Base-by-base conservation (phyloP, 2,113 vertebrate genomes). In the Phoenicopterus ruber region DNA sequence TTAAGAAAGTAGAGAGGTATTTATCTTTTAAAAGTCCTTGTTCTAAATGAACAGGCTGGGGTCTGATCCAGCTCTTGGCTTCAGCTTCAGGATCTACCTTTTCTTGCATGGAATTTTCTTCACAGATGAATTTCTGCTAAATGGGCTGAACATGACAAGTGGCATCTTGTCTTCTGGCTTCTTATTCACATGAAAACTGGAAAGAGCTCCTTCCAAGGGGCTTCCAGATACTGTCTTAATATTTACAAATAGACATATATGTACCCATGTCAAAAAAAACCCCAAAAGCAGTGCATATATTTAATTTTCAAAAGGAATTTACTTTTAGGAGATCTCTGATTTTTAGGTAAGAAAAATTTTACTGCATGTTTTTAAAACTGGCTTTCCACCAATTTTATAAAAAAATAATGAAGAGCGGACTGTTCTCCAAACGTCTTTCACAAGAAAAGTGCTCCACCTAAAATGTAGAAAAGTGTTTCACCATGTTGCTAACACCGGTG, bases 351-450 rank as follows among this genome's bases (percentile, higher is more conserved):
- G 55, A 79, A 87, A 72, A 57, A 14, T 3, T 69, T 42, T 26
- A 21, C 6, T 66, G 28, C 29, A 47, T 83, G 42, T 70, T 88
- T 81, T 78, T 28, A 55, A 88, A 90, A 50, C 17, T 36, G 26
- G 3, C 5, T 78, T 91, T 79, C 22, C 47, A n/a, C 3, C 4
- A 59, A 31, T 81, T 67, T 83, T 20, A 65, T 44, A 28, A 69
- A 59, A 40, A n/a, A 54, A 50, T 3, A 72, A 31, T 0, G 12
- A 73, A 55, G 46, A 81, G 40, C 0, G 0, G 22, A 55, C 22
- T 62, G 15, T 34, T 77, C 11, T 82, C 0, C 2, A 66, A 74
- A 81, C 2, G 4, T 25, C 50, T 77, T 88, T 38, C 54, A 73
- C 14, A 50, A 40, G 67, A 81, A 38, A 74, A 74, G 7, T 10